Percentiles rank a stretch among this genome's conserved stretches.
These are phyloP conservation scores for Globia sparganii DNA, from an alignment of 2,888 invertebrate genomes.

Conservation along the genomic window DNA sequence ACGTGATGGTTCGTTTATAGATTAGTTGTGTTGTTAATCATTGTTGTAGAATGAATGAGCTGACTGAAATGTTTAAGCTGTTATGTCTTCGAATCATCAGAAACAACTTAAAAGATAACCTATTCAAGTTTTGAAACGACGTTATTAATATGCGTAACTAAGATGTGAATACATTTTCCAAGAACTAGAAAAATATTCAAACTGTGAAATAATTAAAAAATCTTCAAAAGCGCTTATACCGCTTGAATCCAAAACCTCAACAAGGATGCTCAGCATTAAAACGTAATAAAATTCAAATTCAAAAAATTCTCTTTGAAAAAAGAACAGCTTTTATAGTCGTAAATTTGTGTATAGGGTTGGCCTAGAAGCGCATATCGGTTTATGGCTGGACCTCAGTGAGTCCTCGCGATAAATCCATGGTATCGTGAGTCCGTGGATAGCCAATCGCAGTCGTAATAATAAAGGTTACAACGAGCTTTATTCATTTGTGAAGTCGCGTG, in stretches of 20 bases:
- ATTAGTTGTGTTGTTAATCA: slow-evolving; percentile 34
- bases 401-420: slow-evolving; percentile 75
- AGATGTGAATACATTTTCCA: background rate
- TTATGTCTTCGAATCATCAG: background rate
- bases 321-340: slow-evolving; percentile 45
- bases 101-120: background rate
- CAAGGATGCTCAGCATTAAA: slow-evolving; percentile 74
- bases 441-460: slow-evolving; percentile 77
- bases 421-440: slow-evolving; percentile 76
- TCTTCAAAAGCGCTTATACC: slow-evolving; percentile 41
- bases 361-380: slow-evolving; percentile 69
- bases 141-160: background rate
- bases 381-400: slow-evolving; percentile 68
- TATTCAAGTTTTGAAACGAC: background rate
- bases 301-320: slow-evolving; percentile 57
- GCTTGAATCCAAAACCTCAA: slow-evolving; percentile 34
- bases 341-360: slow-evolving; percentile 60
- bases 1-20: slow-evolving; percentile 44
- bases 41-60: slow-evolving; percentile 5
- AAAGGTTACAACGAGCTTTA: slow-evolving; percentile 69
- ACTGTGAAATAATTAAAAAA: background rate
- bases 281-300: slow-evolving; percentile 80
- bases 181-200: background rate
- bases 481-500: slow-evolving; percentile 73
- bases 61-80: background rate